These are phyloP conservation scores for Athene noctua DNA, from an alignment of 2,113 vertebrate species.

Conservation along the genomic window DNA sequence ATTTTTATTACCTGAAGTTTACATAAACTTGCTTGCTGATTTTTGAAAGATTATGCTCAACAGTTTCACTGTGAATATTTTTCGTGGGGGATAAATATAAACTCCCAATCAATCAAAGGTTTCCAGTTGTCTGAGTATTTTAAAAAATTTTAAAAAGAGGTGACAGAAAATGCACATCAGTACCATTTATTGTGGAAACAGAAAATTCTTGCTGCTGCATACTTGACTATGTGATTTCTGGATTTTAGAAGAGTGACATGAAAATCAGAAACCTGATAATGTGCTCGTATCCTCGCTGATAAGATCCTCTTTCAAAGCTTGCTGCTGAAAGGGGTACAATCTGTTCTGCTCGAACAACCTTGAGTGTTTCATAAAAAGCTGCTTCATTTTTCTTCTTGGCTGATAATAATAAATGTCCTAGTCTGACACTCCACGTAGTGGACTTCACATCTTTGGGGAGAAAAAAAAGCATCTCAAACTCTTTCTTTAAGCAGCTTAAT, in stretches of 20 bases:
- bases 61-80: not conserved
- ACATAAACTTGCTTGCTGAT: not conserved
- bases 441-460: slow-evolving; percentile 83
- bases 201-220: not conserved
- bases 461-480: not conserved
- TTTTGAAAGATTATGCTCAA: not conserved
- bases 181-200: not conserved
- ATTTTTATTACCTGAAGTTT: not conserved
- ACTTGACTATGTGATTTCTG: not conserved
- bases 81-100: not conserved
- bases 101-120: not conserved
- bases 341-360: slow-evolving; percentile 91
- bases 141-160: no score
- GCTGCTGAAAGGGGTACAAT: slow-evolving; percentile 97
- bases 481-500: not conserved
- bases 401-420: slow-evolving; percentile 89
- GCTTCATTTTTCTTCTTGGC: slow-evolving; percentile 87
- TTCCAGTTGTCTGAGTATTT: not conserved
- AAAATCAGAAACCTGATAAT: slow-evolving; percentile 86
- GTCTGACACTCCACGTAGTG: slow-evolving; percentile 88
- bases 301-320: slow-evolving; percentile 97
- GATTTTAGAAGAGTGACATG: not conserved
- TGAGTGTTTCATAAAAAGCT: slow-evolving; percentile 87
- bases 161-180: not conserved
- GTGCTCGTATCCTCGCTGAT: slow-evolving; percentile 97